Conservation (phyloP, 2,888 invertebrate species). For the Crocallis elinguaria region DNA sequence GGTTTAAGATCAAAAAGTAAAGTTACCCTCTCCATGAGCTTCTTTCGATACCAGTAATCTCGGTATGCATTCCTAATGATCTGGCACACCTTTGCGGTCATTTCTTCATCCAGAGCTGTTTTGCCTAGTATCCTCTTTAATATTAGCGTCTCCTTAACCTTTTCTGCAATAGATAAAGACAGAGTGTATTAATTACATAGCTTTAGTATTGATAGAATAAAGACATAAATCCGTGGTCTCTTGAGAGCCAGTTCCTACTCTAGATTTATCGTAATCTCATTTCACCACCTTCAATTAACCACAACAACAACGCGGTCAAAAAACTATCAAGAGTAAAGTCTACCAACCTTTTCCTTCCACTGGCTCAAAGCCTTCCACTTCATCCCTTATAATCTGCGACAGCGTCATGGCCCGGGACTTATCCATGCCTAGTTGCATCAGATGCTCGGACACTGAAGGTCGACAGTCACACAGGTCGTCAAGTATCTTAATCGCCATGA, state of each 20-base stretch:
- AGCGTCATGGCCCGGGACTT: constrained; percentile 44
- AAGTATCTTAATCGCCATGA: constrained; percentile 69
- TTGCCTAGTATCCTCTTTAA: constrained; percentile 60
- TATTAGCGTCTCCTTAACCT: constrained; percentile 64
- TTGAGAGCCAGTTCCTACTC: too few relatives aligned
- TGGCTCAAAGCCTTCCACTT: constrained; percentile 58
- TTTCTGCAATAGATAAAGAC: constrained; percentile 61
- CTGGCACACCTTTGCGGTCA: constrained; percentile 66
- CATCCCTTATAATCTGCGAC: constrained; percentile 65
- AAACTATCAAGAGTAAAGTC: too few relatives aligned
- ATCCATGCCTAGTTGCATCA: constrained; percentile 59
- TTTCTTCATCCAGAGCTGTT: constrained; percentile 60
- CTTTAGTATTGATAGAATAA: too few relatives aligned
- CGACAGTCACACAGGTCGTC: constrained; percentile 77
- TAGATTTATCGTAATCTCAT: too few relatives aligned
- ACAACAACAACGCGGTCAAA: too few relatives aligned
- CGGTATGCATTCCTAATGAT: constrained; percentile 69
- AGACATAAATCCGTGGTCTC: too few relatives aligned
- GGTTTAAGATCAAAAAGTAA: too few relatives aligned
- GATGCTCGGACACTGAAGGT: constrained; percentile 67
- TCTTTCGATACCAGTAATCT: constrained; percentile 75
- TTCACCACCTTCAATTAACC: too few relatives aligned
- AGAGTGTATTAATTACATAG: too few relatives aligned
- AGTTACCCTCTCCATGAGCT: constrained; percentile 60
- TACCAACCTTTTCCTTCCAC: constrained; percentile 60